Evolutionary conservation across 2,888 invertebrate genomes (phyloP).

Genomic region (Coelogynopora nodosa): DNA sequence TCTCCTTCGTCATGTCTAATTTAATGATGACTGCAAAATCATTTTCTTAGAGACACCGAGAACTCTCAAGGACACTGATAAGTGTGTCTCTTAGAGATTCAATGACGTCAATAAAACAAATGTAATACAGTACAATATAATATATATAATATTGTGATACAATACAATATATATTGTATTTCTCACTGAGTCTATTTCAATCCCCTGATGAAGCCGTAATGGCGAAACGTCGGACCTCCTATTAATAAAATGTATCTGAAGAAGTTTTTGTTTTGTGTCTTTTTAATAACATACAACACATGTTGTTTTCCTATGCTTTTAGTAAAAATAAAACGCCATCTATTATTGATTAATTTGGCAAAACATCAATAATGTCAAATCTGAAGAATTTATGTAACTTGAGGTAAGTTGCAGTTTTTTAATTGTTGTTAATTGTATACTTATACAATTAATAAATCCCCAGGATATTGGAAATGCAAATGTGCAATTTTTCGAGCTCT

Average conservation of each 20-base stretch:
- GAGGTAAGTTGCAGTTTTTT: not conserved
- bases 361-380: not conserved
- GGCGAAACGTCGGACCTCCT: no score
- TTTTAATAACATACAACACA: not conserved
- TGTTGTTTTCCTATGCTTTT: not conserved
- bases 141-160: not conserved
- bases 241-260: no score
- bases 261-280: no score
- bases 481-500: not conserved
- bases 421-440: no score
- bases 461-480: not conserved
- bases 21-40: not conserved
- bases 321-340: not conserved
- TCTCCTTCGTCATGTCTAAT: no score
- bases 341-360: not conserved
- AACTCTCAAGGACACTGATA: not conserved
- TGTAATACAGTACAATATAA: no score
- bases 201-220: no score
- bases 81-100: not conserved
- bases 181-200: no score
- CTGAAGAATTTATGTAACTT: not conserved
- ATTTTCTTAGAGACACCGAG: not conserved
- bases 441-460: not conserved
- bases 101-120: not conserved
- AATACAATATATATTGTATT: no score